Percentiles rank a stretch among this genome's conserved stretches.
These are phyloP conservation scores for Cervus canadensis DNA, from an alignment of 2,113 vertebrate genomes.

Conservation along the genomic window DNA sequence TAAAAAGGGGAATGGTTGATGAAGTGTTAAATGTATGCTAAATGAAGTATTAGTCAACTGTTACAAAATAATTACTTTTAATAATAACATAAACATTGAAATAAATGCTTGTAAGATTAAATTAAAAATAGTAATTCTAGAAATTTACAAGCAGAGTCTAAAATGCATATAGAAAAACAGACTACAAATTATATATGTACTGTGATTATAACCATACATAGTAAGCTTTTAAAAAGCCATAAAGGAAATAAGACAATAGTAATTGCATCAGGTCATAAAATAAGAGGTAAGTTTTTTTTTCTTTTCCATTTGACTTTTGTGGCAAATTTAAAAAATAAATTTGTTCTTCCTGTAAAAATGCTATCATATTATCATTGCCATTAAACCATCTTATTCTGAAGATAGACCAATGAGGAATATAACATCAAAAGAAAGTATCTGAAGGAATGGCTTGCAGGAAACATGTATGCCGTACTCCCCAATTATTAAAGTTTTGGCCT, in stretches of 20 bases:
- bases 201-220: neutral
- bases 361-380: neutral
- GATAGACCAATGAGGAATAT: neutral
- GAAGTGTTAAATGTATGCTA: neutral
- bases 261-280: neutral
- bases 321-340: neutral
- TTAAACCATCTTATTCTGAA: neutral
- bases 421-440: neutral
- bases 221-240: constrained; percentile 10
- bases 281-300: neutral
- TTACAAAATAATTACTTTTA: constrained; percentile 19
- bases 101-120: constrained; percentile 10
- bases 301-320: neutral
- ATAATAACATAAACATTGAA: neutral
- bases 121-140: neutral
- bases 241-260: neutral
- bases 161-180: neutral
- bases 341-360: constrained; percentile 14
- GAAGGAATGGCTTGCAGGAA: neutral
- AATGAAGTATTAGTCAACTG: neutral
- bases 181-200: neutral
- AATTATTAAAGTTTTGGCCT: neutral
- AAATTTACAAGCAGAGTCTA: neutral
- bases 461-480: neutral
- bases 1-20: neutral